Percentiles rank a stretch among this genome's conserved stretches.
Conservation (phyloP, 2,113 vertebrate species). For the Rhinopomastus cyanomelas region DNA sequence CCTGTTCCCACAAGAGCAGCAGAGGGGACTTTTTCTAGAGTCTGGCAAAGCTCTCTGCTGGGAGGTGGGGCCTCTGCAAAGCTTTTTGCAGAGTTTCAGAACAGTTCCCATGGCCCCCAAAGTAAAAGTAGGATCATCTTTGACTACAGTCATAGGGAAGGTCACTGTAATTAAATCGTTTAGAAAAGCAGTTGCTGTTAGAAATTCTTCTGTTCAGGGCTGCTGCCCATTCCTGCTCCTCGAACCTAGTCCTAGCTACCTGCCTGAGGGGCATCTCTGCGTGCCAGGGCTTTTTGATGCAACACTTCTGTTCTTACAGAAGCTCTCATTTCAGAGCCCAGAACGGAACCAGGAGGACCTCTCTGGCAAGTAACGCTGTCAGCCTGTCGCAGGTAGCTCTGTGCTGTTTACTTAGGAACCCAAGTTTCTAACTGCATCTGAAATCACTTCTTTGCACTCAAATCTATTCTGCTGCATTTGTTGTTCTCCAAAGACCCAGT, state of each 20-base stretch:
- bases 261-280: not conserved
- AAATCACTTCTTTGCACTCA: not conserved
- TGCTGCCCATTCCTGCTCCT: not conserved
- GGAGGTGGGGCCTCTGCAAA: not conserved
- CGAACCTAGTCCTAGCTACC: not conserved
- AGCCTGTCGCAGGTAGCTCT: not conserved
- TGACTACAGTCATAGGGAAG: not conserved
- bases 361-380: not conserved
- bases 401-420: not conserved
- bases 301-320: not conserved
- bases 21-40: not conserved
- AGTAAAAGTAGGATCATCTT: not conserved
- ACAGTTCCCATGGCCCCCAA: not conserved
- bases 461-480: not conserved
- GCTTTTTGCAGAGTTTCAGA: not conserved
- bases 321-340: not conserved
- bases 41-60: not conserved
- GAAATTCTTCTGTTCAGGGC: not conserved
- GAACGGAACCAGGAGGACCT: not conserved
- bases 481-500: slow-evolving; percentile 19
- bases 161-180: not conserved
- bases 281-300: not conserved
- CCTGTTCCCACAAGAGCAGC: not conserved
- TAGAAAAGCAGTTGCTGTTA: not conserved
- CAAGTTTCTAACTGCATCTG: not conserved